Evolutionary conservation across 2,113 vertebrate species (phyloP), one percentile per base, ranked within the genome.

Genomic region (Limanda limanda): DNA sequence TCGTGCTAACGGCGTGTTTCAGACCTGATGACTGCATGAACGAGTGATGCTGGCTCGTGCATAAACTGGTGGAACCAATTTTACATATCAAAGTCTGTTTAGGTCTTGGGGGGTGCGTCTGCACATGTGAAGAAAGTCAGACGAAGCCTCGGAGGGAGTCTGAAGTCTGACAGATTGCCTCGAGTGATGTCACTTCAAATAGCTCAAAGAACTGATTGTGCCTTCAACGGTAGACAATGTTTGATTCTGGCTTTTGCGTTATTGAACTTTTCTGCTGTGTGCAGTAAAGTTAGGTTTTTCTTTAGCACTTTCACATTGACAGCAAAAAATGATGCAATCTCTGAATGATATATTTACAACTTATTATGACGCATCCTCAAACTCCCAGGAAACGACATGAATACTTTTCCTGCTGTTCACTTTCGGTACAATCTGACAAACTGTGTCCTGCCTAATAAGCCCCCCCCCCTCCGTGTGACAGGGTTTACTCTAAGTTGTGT

Each of bases 11-110:
- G 24, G 3, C 15, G 64, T 70, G 76, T 73, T 79, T 71, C 55
- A 69, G 59, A 72, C 27, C 59, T 59, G 59, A 80, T 56, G 74
- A 81, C 65, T 74, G 66, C 58, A 70, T n/a, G 31, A 74, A 51
- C 51, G 55, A 72, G 48, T 67, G 76, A 59, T 12, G 10, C 48
- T 54, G 64, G 61, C 55, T 56, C 1, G 15, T 70, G 68, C 48
- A 62, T 9, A 77, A 66, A 66, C 40, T 8, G 23, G 51, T n/a
- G 51, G 4, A 75, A 71, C 14, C 1, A 14, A 25, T 54, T 62
- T 57, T 20, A n/a, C 25, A 21, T 35, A 76, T 51, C n/a, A 63
- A 18, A 3, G 21, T 67, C 20, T 55, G 54, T 70, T 79, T 12
- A 31, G 25, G 21, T 66, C 31, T 42, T 13, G 12, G 40, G 40